These are phyloP conservation scores for Bombus breviceps DNA, from an alignment of 1,140 invertebrate genomes.

Conservation along the genomic window DNA sequence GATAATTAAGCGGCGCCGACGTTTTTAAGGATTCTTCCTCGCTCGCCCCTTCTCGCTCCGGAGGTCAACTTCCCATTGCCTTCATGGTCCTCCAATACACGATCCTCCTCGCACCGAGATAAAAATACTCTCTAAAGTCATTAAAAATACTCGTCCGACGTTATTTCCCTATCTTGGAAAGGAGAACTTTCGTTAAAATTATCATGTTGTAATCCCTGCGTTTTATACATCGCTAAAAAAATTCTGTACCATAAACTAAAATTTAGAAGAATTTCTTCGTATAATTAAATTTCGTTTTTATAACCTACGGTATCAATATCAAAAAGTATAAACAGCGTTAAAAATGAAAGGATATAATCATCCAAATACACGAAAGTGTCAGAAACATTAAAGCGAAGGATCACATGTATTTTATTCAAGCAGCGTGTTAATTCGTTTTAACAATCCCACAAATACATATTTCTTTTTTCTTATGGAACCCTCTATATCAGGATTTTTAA, in stretches of 20 bases:
- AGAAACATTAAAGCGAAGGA: no score
- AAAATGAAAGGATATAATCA: background rate
- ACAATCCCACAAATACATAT: no score
- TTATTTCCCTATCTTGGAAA: background rate
- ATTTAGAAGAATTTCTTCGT: background rate
- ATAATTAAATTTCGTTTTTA: background rate
- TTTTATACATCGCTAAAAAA: background rate
- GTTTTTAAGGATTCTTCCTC: constrained; percentile 48
- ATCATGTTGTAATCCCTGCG: background rate
- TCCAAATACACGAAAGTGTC: no score
- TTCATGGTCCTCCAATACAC: background rate
- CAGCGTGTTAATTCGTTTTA: no score
- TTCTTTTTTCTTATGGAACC: no score
- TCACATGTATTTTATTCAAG: no score
- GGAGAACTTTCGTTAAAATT: background rate
- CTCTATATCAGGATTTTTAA: no score
- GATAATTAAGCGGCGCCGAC: constrained; percentile 66
- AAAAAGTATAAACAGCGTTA: background rate
- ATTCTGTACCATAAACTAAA: background rate
- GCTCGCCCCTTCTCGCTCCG: background rate
- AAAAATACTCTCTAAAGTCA: background rate
- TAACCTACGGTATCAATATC: no score
- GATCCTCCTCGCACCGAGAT: background rate
- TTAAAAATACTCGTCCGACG: background rate
- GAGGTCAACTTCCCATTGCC: constrained; percentile 43